Evolutionary conservation across 2,113 vertebrate species (phyloP), one percentile per base, ranked within the genome.

Genomic region (Oryzias celebensis): DNA sequence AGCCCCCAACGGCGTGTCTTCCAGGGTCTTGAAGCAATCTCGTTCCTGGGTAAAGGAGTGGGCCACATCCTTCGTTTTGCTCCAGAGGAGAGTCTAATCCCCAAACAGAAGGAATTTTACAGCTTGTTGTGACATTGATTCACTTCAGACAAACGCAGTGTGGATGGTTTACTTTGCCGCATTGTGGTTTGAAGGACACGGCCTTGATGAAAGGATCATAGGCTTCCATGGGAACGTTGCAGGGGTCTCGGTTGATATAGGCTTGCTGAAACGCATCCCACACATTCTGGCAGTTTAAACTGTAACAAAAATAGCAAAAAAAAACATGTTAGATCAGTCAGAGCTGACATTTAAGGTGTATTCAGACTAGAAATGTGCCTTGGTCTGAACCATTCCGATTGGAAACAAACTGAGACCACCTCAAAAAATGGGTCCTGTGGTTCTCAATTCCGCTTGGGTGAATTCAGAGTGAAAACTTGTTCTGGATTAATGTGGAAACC

Each of bases 31-130:
- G 43, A 92, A 80, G n/a, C 88, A 89, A 2, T 23, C 43, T 5
- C 3, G 85, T 45, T 87, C 80, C 23, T 26, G 10, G 0, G 93
- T 91, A 48, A 90, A 87, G 4, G 65, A 63, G 13, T 93, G 92
- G 13, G 49, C 93, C 2, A 95, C 72, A 0, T 84, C 58, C 2
- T 65, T 75, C 0, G 93, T 93, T 89, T 90, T 93, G 89, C 95
- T 98, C 96, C 96, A 98, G 26, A 98, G 91, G 49, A 98, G 68
- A 31, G 72, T 86, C 96, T 98, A 61, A 61, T 52, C 63, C 44
- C 36, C 8, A 62, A 65, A 52, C 7, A 52, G 1, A 59, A 16
- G 18, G 10, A 7, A 7, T 2, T 17, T 12, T 0, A 43, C 22
- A 8, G 6, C 45, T 50, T 5, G 18, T 45, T 13, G 0, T 23